A percentile compares a stretch with the other conserved stretches of the same genome.
phyloP scores from a whole-genome alignment of 2,113 vertebrate genomes.

The Aspiorhynchus laticeps region DNA sequence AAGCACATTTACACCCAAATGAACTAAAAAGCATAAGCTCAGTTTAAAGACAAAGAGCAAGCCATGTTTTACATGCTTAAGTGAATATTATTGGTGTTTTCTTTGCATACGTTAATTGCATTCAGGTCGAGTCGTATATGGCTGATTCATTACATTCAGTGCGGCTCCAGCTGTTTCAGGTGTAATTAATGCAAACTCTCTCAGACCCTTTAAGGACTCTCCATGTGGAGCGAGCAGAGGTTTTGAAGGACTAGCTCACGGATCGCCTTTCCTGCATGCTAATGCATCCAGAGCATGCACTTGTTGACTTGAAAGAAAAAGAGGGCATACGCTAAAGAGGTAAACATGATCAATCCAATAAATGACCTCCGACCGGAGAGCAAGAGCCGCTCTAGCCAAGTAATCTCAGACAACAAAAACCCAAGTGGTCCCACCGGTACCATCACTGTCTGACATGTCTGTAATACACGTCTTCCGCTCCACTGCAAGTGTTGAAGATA shows the following conservation, averaged over 20 bases:
- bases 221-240: constrained; percentile 47
- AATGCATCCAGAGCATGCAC: constrained; percentile 36
- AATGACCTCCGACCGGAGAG: constrained; percentile 51
- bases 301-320: constrained; percentile 47
- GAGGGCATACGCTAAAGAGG: constrained; percentile 44
- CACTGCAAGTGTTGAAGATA: constrained; percentile 69
- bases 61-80: neutral
- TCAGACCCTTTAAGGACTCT: constrained; percentile 51
- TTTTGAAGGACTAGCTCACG: constrained; percentile 48
- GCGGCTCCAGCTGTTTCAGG: constrained; percentile 60
- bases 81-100: constrained; percentile 9
- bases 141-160: constrained; percentile 63
- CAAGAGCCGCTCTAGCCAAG: constrained; percentile 55
- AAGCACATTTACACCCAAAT: neutral
- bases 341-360: constrained; percentile 56
- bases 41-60: neutral
- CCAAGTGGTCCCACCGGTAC: constrained; percentile 64
- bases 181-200: constrained; percentile 64
- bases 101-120: constrained; percentile 51
- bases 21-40: neutral
- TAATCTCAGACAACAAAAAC: constrained; percentile 64
- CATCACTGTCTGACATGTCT: constrained; percentile 69
- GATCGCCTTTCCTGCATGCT: constrained; percentile 44
- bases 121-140: constrained; percentile 38
- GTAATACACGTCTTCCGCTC: constrained; percentile 70